Conservation (phyloP, 2,797 vertebrate genomes). For the Anabas testudineus region DNA sequence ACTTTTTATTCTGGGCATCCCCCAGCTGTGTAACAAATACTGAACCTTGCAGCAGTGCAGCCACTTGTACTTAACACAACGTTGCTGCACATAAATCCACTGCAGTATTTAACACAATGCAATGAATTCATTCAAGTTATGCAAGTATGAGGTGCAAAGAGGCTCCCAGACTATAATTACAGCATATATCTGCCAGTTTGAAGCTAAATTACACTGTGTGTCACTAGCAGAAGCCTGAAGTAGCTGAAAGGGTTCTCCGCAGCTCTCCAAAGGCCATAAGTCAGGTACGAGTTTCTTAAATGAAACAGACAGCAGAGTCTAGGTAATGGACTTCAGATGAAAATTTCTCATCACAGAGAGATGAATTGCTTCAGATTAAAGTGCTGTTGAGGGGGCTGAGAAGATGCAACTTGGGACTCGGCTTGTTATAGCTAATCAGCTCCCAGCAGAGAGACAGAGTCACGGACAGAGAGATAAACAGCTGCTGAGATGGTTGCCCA, state of each 20-base stretch:
- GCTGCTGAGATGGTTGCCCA: neutral
- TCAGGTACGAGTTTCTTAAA: constrained; percentile 34
- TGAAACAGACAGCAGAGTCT: constrained; percentile 36
- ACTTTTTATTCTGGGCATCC: neutral
- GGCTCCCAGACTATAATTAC: constrained; percentile 33
- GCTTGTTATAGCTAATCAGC: constrained; percentile 15
- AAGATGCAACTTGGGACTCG: constrained; percentile 8
- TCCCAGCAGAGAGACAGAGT: neutral
- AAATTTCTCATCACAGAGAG: constrained; percentile 42
- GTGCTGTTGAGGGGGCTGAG: constrained; percentile 15
- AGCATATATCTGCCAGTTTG: neutral
- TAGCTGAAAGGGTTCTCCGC: constrained; percentile 20
- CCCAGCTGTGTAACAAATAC: constrained; percentile 22
- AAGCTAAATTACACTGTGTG: constrained; percentile 42
- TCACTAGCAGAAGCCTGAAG: constrained; percentile 3
- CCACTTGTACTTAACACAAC: neutral
- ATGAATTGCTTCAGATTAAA: constrained; percentile 31
- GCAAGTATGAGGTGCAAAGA: constrained; percentile 4
- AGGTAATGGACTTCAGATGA: constrained; percentile 38
- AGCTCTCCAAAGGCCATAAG: constrained; percentile 33
- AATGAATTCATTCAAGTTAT: constrained; percentile 26
- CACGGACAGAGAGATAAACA: neutral
- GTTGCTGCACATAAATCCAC: constrained; percentile 21
- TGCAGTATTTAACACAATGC: constrained; percentile 14
- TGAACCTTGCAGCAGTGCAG: constrained; percentile 7